Base-by-base conservation (phyloP, 2,888 invertebrate genomes). In the Fragum fragum region DNA sequence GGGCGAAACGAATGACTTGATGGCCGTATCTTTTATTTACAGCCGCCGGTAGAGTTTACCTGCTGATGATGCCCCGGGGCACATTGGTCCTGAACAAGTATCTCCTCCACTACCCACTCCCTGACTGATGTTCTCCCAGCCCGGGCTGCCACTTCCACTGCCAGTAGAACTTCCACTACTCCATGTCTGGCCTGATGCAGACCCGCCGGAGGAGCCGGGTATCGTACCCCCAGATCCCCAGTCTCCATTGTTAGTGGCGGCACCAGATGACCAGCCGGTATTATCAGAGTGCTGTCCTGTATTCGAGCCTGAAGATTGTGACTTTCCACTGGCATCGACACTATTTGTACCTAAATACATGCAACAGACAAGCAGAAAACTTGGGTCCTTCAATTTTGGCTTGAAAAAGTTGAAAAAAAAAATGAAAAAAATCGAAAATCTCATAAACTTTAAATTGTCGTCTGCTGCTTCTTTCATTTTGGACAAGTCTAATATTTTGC, bases 61-160 rank as follows among this genome's bases (percentile, higher is more conserved):
- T 3, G 32, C 3, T 36, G 32, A 47, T 14, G 63, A 63, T 1
- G 32, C n/a, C 21, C 63, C 63, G n/a, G 63, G 63, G n/a, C 63
- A 63, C 63, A 63, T 63, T 1, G 63, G 63, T 23, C 63, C 63
- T 2, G 63, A 36, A 32, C 63, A 63, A 21, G 32, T 28, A 28
- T 63, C 63, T n/a, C 63, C 63, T 18, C 14, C n/a, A 47, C 47
- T 47, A 18, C 47, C 28, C 14, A 28, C 57, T 2, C 26, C 23
- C 7, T 28, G 23, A 57, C 26, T 28, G 23, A 57, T 57, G 26
- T 23, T 57, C 18, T 47, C 47, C 47, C 47, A 47, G 57, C 23
- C 57, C 23, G 28, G 28, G 14, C 57, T 28, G 57, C 57, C 23
- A 57, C 26, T 28, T 23, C 57, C 57, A n/a, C 6, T 3, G 3